Base-by-base conservation (phyloP, 2,113 vertebrate genomes). In the Oryzias celebensis region DNA sequence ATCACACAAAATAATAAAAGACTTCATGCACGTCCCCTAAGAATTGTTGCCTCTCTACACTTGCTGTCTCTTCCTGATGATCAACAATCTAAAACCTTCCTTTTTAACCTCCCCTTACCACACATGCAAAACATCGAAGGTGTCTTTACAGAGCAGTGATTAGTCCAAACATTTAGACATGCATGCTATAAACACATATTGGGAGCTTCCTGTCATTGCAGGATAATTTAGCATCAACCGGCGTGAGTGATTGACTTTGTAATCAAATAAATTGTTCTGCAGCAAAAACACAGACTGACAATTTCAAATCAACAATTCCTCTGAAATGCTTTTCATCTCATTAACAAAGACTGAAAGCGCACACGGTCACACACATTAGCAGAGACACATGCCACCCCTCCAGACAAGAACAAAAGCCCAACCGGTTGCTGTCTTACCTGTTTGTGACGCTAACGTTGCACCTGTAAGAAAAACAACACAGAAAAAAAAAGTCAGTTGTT, bases 371-470 rank as follows among this genome's bases (percentile, higher is more conserved):
- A 24, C 52, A 14, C 14, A 65, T 41, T 47, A n/a, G 68, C 45
- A 52, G 71, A 62, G 24, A 3, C 63, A 42, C 60, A 68, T 2
- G 36, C 23, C 18, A 56, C 24, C 47, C 45, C 52, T 43, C 56
- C 22, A 36, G 26, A 70, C 57, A 68, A 74, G 64, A 52, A 81
- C 69, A 75, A 54, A 58, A 68, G 67, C 81, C 14, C 71, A 60
- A 73, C 24, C 54, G 66, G 70, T 47, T 20, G 49, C 61, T 46
- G 68, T 77, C 89, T 90, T 89, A 92, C 91, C 91, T 89, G 81
- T 84, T 62, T 89, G 89, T 31, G 90, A 84, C 68, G 91, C 89
- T 69, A 92, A 71, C 4, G 71, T 62, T 63, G 91, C 75, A 73
- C 83, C 91, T 92, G 83, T 22, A 78, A 68, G 78, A 54, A 66